Evolutionary conservation across 2,113 vertebrate genomes (phyloP), one percentile per base, ranked within the genome.

Genomic region (Percopsis transmontana): DNA sequence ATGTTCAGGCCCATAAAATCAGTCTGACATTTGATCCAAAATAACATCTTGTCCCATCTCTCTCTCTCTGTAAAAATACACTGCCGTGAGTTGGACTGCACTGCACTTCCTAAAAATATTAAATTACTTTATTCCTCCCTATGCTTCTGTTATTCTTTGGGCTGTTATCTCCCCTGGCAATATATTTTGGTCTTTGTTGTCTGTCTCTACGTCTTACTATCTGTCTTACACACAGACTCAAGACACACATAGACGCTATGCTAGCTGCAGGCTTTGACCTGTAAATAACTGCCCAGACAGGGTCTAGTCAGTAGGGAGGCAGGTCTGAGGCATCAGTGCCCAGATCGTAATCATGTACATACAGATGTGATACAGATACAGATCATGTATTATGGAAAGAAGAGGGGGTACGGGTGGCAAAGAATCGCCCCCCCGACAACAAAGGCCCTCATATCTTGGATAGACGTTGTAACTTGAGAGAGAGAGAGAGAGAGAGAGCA

Each of bases 181-280:
- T 44, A 11, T 45, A 2, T 62, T 45, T 41, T 3, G 20, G n/a
- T 21, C 27, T 39, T 39, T 40, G 39, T 11, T 5, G 39, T 40
- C 39, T 40, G 39, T 66, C 42, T 18, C 48, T 5, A 20, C 27
- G 24, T n/a, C 12, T 9, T 54, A 27, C 62, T 71, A 2, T n/a
- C 54, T 58, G 62, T 70, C 39, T 64, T 39, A 8, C 15, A 24
- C 38, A n/a, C 15, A 14, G 38, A 11, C 40, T 23, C 24, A 13
- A 40, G n/a, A 45, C 65, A 62, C 52, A 45, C 47, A 41, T 51
- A 42, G 50, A 41, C 24, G 18, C 54, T 44, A 27, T 45, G 61
- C 62, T 21, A 54, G 85, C 90, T 92, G 87, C 91, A 94, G 92
- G 92, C 93, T 93, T 92, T 92, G 89, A 94, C 91, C 89, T 94